Conservation (phyloP, 2,888 invertebrate species). For the Acleris cristana region DNA sequence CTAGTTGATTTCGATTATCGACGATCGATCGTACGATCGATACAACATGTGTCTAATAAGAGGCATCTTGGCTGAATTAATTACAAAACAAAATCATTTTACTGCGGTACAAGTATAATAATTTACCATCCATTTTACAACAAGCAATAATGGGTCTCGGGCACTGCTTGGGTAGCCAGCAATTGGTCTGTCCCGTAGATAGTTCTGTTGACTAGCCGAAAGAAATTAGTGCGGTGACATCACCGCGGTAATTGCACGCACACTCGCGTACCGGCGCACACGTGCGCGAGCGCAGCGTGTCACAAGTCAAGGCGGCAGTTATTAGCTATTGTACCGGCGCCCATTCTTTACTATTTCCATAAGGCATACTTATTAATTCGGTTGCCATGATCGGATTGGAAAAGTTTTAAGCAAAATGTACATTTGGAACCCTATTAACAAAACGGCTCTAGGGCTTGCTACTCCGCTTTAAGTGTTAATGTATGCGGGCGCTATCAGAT, state of each 20-base stretch:
- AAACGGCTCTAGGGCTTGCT: background rate
- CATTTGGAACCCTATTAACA: too few species aligned
- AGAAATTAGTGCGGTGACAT: conserved; percentile 60
- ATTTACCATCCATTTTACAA: background rate
- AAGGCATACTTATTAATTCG: conserved; percentile 30
- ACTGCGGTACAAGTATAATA: too few species aligned
- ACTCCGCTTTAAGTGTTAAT: background rate
- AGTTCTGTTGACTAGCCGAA: conserved; percentile 42
- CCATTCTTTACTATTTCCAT: conserved; percentile 12
- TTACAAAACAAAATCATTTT: too few species aligned
- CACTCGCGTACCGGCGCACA: conserved; percentile 6
- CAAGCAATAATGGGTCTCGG: background rate
- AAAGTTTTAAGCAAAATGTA: background rate
- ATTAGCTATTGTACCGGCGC: conserved; percentile 28
- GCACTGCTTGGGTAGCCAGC: background rate
- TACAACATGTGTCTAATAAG: too few species aligned
- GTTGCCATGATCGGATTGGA: conserved; percentile 8
- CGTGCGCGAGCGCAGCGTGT: background rate
- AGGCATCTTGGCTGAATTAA: too few species aligned
- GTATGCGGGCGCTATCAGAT: conserved; percentile 27
- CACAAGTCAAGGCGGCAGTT: conserved; percentile 26
- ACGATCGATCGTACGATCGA: too few species aligned
- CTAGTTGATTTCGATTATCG: too few species aligned
- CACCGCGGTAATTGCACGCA: conserved; percentile 46
- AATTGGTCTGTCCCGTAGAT: conserved; percentile 1